Evolutionary conservation across 2,797 vertebrate genomes (phyloP), one percentile per base, ranked within the genome.

Genomic region (Alosa sapidissima): DNA sequence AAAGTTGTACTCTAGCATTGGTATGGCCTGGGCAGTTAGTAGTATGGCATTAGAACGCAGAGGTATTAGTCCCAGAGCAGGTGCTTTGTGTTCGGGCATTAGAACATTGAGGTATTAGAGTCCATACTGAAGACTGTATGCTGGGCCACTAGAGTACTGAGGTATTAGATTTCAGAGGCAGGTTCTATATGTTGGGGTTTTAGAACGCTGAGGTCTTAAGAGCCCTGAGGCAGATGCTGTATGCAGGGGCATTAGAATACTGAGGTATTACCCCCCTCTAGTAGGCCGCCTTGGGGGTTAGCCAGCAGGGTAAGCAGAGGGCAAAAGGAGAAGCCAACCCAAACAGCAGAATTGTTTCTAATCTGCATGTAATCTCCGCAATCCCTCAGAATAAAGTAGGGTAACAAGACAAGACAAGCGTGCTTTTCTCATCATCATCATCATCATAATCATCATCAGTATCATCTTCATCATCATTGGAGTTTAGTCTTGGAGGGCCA

Each of bases 311-410:
- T 83, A 19, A 87, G 24, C 41, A 21, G 78, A 52, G 83, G 41
- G 60, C 51, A 85, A 45, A 84, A 21, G 28, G 41, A 81, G 45
- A 81, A 1, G 24, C 52, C 62, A 60, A 52, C 55, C 62, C 28
- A 85, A 88, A 81, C 48, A 48, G 4, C 5, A 45, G n/a, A 82
- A 78, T 58, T 62, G 55, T 60, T 81, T 54, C 36, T 83, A 85
- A 86, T 86, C 72, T 81, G 21, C 16, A 1, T 60, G 9, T 82
- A 87, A 86, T 85, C 60, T 75, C 54, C 24, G 54, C 33, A 82
- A 49, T 81, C 45, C n/a, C 11, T 28, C 28, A 60, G 52, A 58
- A 75, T 48, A 33, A 72, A 72, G 62, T 28, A 65, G 82, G 16
- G 51, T 28, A 86, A 33, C 55, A 41, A 72, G 54, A 58, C 55